phyloP scores from a whole-genome alignment of 2,888 invertebrate species.

The Philopedon plagiatum region DNA sequence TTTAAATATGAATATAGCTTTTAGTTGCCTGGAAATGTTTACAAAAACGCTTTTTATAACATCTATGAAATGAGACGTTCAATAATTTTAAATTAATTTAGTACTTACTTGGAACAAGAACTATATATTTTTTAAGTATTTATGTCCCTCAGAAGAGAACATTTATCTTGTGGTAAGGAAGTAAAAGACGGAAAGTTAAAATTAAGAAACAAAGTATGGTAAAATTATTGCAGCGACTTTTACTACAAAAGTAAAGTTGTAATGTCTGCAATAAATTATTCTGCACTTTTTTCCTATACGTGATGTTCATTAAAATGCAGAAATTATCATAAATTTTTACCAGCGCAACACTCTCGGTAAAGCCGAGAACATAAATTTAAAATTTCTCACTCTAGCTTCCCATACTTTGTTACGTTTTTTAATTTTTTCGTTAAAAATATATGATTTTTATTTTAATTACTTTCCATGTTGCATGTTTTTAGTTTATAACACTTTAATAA shows the following conservation, averaged over 20 bases:
- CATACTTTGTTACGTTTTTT: slow-evolving; percentile 14
- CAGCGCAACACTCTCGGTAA: slow-evolving; percentile 5
- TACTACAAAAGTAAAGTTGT: slow-evolving; percentile 21
- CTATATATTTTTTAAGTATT: no score
- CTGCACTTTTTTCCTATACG: slow-evolving; percentile 26
- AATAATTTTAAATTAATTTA: no score
- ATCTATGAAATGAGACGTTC: no score
- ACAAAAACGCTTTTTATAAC: no score
- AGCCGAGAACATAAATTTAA: slow-evolving; percentile 28
- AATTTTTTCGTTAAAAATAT: neutral
- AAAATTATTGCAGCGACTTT: slow-evolving; percentile 5
- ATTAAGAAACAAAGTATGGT: slow-evolving; percentile 10
- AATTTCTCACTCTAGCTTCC: slow-evolving; percentile 18
- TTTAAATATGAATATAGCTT: no score
- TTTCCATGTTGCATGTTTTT: no score
- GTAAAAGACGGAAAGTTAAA: neutral
- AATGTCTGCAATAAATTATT: slow-evolving; percentile 31
- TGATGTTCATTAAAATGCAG: slow-evolving; percentile 31
- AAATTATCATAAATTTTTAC: slow-evolving; percentile 35
- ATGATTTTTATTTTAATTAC: no score
- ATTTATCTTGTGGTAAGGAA: no score
- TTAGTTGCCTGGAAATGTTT: no score
- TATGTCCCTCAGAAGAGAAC: no score
- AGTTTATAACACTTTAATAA: no score
- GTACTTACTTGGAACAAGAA: no score